phyloP scores from a whole-genome alignment of 1,140 invertebrate genomes.

The Ips nitidus region DNA sequence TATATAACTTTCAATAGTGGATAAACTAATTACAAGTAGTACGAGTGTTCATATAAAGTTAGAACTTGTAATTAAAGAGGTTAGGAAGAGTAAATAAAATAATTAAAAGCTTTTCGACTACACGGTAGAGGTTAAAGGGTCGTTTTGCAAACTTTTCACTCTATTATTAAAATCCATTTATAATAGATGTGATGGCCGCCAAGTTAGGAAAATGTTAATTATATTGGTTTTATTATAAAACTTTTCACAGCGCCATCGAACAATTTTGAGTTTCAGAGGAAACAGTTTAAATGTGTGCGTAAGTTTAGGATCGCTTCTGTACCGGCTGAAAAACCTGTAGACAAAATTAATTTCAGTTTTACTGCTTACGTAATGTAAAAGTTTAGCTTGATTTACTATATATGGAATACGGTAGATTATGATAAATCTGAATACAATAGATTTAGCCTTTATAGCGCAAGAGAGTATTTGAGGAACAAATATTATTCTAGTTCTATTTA shows the following conservation, averaged over 20 bases:
- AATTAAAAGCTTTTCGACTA: constrained; percentile 21
- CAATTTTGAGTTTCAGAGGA: constrained; percentile 25
- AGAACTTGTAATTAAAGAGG: not conserved
- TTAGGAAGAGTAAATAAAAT: constrained; percentile 14
- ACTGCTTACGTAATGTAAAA: too few species aligned
- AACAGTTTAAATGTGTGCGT: constrained; percentile 25
- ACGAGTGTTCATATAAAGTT: not conserved
- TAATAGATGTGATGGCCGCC: constrained; percentile 25
- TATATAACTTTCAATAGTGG: too few species aligned
- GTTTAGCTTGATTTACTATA: too few species aligned
- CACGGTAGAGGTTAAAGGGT: not conserved
- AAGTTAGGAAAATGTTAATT: constrained; percentile 32
- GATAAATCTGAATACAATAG: too few species aligned
- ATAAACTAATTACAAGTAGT: too few species aligned
- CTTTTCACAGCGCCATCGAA: constrained; percentile 20
- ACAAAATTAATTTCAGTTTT: constrained; percentile 16
- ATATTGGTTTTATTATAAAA: constrained; percentile 33
- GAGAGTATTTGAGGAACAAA: not conserved
- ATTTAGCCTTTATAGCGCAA: too few species aligned
- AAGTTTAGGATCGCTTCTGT: constrained; percentile 17
- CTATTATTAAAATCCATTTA: constrained; percentile 30
- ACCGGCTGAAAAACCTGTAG: constrained; percentile 1
- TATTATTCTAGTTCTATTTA: constrained; percentile 7
- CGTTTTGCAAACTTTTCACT: constrained; percentile 25
- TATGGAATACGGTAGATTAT: too few species aligned